Conservation (phyloP, 1,140 invertebrate genomes). For the Nilaparvata lugens region DNA sequence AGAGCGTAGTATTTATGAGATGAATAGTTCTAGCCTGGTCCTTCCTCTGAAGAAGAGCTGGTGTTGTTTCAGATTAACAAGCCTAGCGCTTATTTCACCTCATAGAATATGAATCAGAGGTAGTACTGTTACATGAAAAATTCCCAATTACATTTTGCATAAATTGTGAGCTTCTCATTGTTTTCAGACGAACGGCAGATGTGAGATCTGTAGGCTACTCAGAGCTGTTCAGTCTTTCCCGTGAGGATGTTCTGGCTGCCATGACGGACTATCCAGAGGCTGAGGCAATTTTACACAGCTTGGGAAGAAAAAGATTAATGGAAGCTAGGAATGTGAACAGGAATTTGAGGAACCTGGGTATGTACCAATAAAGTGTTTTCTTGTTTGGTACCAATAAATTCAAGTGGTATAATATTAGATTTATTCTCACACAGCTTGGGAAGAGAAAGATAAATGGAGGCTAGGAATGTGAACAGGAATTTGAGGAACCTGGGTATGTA, state of each 20-base stretch:
- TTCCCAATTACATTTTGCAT: no score
- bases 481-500: background rate
- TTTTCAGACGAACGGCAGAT: constrained; percentile 81
- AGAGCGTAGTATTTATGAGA: no score
- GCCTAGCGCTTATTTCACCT: no score
- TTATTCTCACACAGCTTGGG: constrained; percentile 79
- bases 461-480: constrained; percentile 37
- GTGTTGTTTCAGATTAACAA: no score
- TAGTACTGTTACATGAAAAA: no score
- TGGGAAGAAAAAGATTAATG: constrained; percentile 79
- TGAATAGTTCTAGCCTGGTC: no score
- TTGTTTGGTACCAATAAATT: no score
- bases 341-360: background rate
- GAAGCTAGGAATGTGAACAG: constrained; percentile 51
- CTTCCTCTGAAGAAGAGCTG: no score
- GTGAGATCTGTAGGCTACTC: constrained; percentile 93
- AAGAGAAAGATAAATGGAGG: constrained; percentile 79
- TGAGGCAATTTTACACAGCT: constrained; percentile 80
- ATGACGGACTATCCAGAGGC: constrained; percentile 97
- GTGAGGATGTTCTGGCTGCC: constrained; percentile 88
- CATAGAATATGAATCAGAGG: no score
- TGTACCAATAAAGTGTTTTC: no score
- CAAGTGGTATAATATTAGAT: no score
- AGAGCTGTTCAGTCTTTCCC: constrained; percentile 86
- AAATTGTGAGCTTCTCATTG: background rate